Conservation (phyloP, 2,113 vertebrate species). For the Nannospalax galili region DNA sequence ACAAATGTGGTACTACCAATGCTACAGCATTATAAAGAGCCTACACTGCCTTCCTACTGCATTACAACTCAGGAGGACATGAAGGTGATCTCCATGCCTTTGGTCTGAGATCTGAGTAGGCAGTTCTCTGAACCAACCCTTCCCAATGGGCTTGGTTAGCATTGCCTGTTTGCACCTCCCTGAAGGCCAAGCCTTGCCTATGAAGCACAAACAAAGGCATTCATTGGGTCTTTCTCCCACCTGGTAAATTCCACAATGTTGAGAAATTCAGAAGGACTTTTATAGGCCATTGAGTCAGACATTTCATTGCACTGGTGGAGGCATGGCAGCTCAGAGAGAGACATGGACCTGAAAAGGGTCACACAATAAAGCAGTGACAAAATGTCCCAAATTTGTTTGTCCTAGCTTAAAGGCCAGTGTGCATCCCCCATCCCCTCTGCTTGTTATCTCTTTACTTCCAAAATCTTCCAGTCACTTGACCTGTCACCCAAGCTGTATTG, state of each 20-base stretch:
- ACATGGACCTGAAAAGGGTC: constrained; percentile 4
- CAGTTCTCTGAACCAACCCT: not conserved
- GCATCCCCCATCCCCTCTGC: not conserved
- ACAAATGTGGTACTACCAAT: not conserved
- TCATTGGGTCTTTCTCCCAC: not conserved
- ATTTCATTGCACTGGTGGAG: not conserved
- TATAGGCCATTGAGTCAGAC: constrained; percentile 27
- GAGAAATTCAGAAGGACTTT: constrained; percentile 43
- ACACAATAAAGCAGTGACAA: constrained; percentile 35
- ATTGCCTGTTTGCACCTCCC: not conserved
- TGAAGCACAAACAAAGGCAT: not conserved
- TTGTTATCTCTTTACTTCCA: not conserved
- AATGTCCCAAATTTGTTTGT: constrained; percentile 8
- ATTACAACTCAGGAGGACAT: not conserved
- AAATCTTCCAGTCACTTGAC: constrained; percentile 21
- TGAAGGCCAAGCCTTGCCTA: not conserved
- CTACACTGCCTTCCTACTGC: not conserved
- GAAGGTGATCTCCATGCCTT: constrained; percentile 14
- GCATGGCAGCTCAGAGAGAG: not conserved
- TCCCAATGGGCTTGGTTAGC: not conserved
- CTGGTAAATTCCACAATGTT: constrained; percentile 41
- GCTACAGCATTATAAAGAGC: not conserved
- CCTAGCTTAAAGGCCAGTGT: not conserved
- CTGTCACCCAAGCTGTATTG: constrained; percentile 7
- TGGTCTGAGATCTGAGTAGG: not conserved